phyloP scores from a whole-genome alignment of 2,797 vertebrate genomes.

The Cryptoprocta ferox region DNA sequence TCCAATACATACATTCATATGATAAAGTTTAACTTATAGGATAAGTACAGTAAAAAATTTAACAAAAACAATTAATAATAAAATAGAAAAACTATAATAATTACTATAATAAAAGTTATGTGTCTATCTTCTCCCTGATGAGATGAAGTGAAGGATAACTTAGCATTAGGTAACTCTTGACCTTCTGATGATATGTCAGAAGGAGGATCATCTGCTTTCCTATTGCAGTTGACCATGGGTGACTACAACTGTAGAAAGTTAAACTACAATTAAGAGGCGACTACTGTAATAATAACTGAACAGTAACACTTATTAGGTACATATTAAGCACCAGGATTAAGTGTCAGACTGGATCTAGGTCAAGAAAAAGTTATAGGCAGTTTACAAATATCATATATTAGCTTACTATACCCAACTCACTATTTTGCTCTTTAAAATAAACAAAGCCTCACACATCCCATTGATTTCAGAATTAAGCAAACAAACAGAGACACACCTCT shows the following conservation, averaged over 20 bases:
- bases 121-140: background rate
- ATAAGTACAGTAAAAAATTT: background rate
- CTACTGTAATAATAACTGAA: background rate
- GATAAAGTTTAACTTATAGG: background rate
- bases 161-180: background rate
- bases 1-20: background rate
- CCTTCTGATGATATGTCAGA: background rate
- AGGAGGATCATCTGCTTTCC: background rate
- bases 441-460: background rate
- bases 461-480: constrained; percentile 37
- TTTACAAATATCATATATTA: background rate
- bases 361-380: background rate
- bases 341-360: background rate
- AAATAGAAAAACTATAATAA: background rate
- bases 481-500: constrained; percentile 36
- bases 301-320: background rate
- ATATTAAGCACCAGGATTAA: background rate
- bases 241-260: background rate
- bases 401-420: background rate
- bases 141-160: background rate
- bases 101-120: background rate
- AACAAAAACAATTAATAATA: background rate
- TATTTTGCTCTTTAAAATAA: constrained; percentile 35
- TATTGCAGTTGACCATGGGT: background rate
- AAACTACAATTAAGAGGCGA: background rate